These are phyloP conservation scores for Silvanus unidentatus DNA, from an alignment of 2,888 invertebrate genomes.

Conservation along the genomic window DNA sequence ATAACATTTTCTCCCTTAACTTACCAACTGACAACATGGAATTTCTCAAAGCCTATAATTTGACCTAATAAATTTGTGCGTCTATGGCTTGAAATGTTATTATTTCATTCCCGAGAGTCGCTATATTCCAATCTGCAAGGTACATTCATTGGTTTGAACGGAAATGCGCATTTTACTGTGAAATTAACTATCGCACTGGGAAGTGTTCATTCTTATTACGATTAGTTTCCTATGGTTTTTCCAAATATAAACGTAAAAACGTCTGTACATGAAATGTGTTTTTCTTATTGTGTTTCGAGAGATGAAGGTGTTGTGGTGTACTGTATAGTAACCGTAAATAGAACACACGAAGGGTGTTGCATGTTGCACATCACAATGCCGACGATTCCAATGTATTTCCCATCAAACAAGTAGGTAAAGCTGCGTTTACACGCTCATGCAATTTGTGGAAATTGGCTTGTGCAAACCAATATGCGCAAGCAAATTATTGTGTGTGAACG, in stretches of 20 bases:
- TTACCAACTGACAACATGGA: too few relatives aligned
- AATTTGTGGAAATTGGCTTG: too few relatives aligned
- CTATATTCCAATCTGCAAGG: constrained; percentile 16
- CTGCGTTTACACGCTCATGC: too few relatives aligned
- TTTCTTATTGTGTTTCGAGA: constrained; percentile 11
- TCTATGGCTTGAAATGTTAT: constrained; percentile 9
- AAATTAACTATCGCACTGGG: constrained; percentile 19
- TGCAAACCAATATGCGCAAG: too few relatives aligned
- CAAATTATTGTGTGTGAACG: too few relatives aligned
- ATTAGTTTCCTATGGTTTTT: constrained; percentile 14
- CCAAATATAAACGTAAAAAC: too few relatives aligned
- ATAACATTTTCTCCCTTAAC: too few relatives aligned
- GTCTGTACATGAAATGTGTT: constrained; percentile 5
- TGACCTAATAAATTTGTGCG: background rate
- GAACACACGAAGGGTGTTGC: constrained; percentile 8
- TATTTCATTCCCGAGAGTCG: constrained; percentile 14
- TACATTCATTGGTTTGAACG: constrained; percentile 15
- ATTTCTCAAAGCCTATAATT: too few relatives aligned
- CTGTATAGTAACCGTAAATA: constrained; percentile 4
- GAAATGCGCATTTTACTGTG: constrained; percentile 20
- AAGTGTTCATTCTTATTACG: constrained; percentile 20
- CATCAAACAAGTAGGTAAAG: too few relatives aligned
- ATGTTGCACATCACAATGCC: constrained; percentile 3
- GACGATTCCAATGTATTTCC: constrained; percentile 3
- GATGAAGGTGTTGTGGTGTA: constrained; percentile 5